Base-by-base conservation (phyloP, 2,113 vertebrate species). In the Aplodontia rufa region DNA sequence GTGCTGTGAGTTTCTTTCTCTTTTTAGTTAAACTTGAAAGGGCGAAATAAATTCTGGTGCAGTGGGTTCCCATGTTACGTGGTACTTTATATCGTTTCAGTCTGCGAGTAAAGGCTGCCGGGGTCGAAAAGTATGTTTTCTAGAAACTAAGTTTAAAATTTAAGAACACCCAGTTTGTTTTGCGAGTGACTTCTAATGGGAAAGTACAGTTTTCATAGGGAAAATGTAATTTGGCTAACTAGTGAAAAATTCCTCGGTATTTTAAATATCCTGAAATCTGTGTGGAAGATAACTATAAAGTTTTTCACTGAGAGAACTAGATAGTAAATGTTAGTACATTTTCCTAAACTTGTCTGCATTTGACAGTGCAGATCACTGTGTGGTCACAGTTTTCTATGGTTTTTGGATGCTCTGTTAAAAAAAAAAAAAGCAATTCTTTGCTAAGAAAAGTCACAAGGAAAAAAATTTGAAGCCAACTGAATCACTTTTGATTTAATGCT, bases 251-350 rank as follows among this genome's bases (percentile, higher is more conserved):
- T 83, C 32, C 74, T 55, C 78, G 45, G 1, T 83, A 37, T 53
- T 84, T 51, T 66, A 79, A 87, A 79, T 90, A 93, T 69, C 8
- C 40, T 32, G 26, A 76, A 68, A 35, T 78, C 49, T 76, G 8
- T 30, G 30, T 87, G 24, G 28, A 81, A 53, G 37, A 79, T 37
- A 35, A 64, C 72, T 93, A 45, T n/a, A 7, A 84, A 11, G 19
- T 72, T 97, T 97, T 90, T 91, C 60, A 74, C 40, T 35, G 24
- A 79, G 47, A 37, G 19, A 68, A 68, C 11, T 76, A 28, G 20
- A 13, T 62, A 83, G 71, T 88, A 90, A 90, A 51, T 80, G 92
- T 93, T 45, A 93, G 58, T 66, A 62, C 75, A 62, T 91, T 76
- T 66, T 35, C 28, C 62, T 42, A 89, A 88, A 78, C 37, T 26